These are phyloP conservation scores for Sphyrna mokarran DNA, from an alignment of 2,113 vertebrate species.

Conservation along the genomic window DNA sequence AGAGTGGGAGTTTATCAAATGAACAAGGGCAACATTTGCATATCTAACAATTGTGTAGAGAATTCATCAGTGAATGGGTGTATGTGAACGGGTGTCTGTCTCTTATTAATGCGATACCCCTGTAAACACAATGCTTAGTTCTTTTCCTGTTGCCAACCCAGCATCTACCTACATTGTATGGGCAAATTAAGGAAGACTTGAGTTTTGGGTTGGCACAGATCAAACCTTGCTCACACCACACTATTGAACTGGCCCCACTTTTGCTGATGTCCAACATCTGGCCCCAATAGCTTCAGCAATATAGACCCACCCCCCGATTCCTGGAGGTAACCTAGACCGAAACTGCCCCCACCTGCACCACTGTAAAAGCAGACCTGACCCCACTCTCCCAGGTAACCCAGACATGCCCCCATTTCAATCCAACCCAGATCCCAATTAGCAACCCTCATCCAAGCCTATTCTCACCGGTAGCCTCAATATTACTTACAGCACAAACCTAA, in stretches of 20 bases:
- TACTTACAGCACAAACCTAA: not conserved
- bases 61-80: too few relatives aligned
- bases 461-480: not conserved
- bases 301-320: not conserved
- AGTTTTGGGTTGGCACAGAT: not conserved
- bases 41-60: too few relatives aligned
- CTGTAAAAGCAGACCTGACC: not conserved
- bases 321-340: not conserved
- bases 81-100: too few relatives aligned
- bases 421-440: not conserved
- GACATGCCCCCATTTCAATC: not conserved
- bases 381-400: not conserved
- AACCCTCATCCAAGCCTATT: not conserved
- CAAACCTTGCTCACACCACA: not conserved
- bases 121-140: too few relatives aligned
- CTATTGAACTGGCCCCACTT: not conserved
- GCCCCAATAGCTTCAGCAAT: not conserved
- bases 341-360: not conserved
- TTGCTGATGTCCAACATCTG: not conserved
- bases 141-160: too few relatives aligned
- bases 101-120: too few relatives aligned
- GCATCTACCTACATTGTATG: not conserved
- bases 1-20: too few relatives aligned
- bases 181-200: not conserved
- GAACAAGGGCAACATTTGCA: too few relatives aligned